Conservation (phyloP, 2,797 vertebrate genomes). For the Chrosomus eos region DNA sequence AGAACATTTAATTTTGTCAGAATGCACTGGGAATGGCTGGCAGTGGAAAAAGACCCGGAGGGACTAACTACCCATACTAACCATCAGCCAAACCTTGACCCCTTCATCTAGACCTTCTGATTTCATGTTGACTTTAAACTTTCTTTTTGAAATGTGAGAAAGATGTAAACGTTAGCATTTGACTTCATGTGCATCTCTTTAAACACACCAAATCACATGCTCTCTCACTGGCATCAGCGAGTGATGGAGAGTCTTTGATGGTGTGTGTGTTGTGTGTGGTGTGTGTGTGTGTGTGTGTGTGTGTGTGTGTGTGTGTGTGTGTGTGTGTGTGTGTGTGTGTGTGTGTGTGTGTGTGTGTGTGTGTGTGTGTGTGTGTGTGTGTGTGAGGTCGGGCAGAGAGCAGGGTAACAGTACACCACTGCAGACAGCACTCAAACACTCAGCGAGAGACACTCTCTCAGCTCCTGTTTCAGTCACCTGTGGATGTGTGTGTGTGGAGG, state of each 20-base stretch:
- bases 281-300: slow-evolving; percentile 50
- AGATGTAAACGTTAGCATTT: slow-evolving; percentile 35
- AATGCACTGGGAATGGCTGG: too few relatives aligned
- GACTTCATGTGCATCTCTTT: slow-evolving; percentile 50
- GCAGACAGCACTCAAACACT: slow-evolving; percentile 75
- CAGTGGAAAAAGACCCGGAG: too few relatives aligned
- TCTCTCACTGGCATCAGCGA: slow-evolving; percentile 58
- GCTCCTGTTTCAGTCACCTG: slow-evolving; percentile 74
- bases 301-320: slow-evolving; percentile 55
- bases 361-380: slow-evolving; percentile 33
- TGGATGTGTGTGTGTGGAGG: slow-evolving; percentile 43
- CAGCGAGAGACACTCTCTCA: slow-evolving; percentile 55
- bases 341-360: slow-evolving; percentile 52
- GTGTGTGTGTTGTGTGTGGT: slow-evolving; percentile 52
- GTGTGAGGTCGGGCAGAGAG: slow-evolving; percentile 64
- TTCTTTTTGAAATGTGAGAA: slow-evolving; percentile 54
- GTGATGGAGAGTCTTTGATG: slow-evolving; percentile 65
- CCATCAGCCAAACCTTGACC: too few relatives aligned
- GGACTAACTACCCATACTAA: too few relatives aligned
- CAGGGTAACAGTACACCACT: slow-evolving; percentile 72
- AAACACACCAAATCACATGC: slow-evolving; percentile 61
- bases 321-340: slow-evolving; percentile 52
- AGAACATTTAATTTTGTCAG: too few relatives aligned
- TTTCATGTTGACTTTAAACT: slow-evolving; percentile 30
- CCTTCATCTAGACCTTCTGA: neutral